A percentile compares a stretch with the other conserved stretches of the same genome.
These are phyloP conservation scores for Oncorhynchus clarkii DNA, from an alignment of 2,113 vertebrate genomes.

Conservation along the genomic window DNA sequence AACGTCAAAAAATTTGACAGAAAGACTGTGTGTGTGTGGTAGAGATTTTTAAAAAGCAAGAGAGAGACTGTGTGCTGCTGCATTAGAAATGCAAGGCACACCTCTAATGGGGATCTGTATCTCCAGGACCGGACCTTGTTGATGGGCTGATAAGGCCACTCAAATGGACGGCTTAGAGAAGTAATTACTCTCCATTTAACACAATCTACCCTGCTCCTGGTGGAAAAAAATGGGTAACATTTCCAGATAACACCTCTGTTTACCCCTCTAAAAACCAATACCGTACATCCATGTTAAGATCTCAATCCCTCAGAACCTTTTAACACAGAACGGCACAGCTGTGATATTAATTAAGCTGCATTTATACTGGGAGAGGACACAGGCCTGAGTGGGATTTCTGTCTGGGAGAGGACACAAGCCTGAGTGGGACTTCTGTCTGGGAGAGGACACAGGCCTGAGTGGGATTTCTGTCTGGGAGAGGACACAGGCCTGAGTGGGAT, in stretches of 20 bases:
- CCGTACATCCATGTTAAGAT: conserved; percentile 19
- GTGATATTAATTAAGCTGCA: conserved; percentile 44
- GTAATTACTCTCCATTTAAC: conserved; percentile 59
- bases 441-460: conserved; percentile 6
- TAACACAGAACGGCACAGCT: conserved; percentile 6
- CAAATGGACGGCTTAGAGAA: conserved; percentile 47
- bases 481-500: not conserved
- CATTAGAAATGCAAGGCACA: conserved; percentile 1
- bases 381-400: not conserved
- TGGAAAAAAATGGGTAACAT: conserved; percentile 25
- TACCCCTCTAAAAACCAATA: conserved; percentile 16
- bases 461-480: not conserved
- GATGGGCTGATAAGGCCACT: conserved; percentile 54
- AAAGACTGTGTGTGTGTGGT: not conserved
- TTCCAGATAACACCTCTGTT: conserved; percentile 55
- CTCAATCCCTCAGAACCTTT: conserved; percentile 28
- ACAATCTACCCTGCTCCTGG: conserved; percentile 28
- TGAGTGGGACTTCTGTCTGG: not conserved
- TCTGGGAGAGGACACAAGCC: conserved; percentile 10
- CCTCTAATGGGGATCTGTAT: conserved; percentile 44
- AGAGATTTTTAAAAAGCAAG: no score
- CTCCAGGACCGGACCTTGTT: conserved; percentile 18
- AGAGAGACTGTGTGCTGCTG: not conserved
- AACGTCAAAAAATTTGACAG: not conserved
- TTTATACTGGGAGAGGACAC: conserved; percentile 19